Conservation (phyloP, 1,140 invertebrate species). For the Magallana gigas region DNA sequence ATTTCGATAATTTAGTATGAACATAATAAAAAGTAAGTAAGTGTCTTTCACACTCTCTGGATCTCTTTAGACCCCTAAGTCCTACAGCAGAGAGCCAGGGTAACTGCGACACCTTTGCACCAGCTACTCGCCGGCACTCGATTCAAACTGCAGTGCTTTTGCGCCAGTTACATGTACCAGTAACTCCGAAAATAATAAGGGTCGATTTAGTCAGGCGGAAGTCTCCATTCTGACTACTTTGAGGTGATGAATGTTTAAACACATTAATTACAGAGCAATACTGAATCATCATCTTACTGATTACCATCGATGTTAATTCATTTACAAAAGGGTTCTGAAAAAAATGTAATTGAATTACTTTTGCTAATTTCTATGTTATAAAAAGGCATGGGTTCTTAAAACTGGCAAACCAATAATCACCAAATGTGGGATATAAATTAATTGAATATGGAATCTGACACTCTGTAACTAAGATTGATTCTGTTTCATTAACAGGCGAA, state of each 20-base stretch:
- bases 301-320: conserved; percentile 5
- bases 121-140: too few relatives aligned
- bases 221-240: background rate
- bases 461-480: background rate
- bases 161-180: background rate
- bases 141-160: background rate
- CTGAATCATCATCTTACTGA: background rate
- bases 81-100: too few relatives aligned
- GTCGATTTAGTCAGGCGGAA: background rate
- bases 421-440: background rate
- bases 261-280: background rate
- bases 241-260: background rate
- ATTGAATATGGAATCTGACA: conserved; percentile 4
- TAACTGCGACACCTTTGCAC: too few relatives aligned
- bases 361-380: background rate
- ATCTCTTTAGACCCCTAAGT: too few relatives aligned
- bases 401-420: background rate
- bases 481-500: background rate
- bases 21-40: too few relatives aligned
- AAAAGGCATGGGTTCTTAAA: background rate
- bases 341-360: background rate
- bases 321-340: conserved; percentile 6
- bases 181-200: too few relatives aligned
- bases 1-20: background rate
- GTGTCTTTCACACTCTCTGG: too few relatives aligned